These are phyloP conservation scores for Rhodophaea formosa DNA, from an alignment of 2,888 invertebrate genomes.

Conservation along the genomic window DNA sequence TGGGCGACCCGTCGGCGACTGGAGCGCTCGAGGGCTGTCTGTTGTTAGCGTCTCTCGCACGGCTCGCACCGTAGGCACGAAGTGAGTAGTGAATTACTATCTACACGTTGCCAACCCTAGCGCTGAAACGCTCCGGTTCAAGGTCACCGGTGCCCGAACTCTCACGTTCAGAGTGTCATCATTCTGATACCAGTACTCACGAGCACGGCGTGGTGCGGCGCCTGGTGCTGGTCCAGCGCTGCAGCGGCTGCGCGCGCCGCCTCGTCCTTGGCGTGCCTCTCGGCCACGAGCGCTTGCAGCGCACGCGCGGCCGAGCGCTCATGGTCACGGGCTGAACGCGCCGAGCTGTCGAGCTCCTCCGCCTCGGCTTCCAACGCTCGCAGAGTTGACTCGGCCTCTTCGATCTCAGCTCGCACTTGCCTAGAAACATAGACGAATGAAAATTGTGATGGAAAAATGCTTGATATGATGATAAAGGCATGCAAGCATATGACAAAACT, in stretches of 20 bases:
- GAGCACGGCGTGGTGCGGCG: conserved; percentile 56
- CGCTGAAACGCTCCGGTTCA: too few species aligned
- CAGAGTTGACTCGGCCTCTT: conserved; percentile 49
- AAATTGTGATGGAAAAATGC: not conserved
- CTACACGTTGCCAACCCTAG: too few species aligned
- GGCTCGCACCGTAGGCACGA: too few species aligned
- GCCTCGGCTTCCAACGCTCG: conserved; percentile 50
- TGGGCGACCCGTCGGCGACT: too few species aligned
- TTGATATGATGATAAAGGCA: not conserved
- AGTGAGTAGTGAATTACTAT: too few species aligned
- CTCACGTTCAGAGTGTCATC: too few species aligned
- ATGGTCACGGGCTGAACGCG: conserved; percentile 51
- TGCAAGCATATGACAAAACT: too few species aligned
- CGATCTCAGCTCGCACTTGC: conserved; percentile 58
- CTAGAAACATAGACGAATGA: conserved; percentile 30
- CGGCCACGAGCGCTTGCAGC: conserved; percentile 53
- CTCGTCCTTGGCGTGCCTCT: conserved; percentile 47
- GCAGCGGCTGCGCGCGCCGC: conserved; percentile 49
- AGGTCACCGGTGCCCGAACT: too few species aligned
- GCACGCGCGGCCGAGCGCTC: conserved; percentile 53
- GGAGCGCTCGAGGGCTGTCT: too few species aligned
- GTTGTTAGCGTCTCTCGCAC: too few species aligned
- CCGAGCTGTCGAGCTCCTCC: conserved; percentile 52
- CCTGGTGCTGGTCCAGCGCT: conserved; percentile 49
- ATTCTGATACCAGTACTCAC: conserved; percentile 32